A percentile compares a stretch with the other conserved stretches of the same genome.
Conservation (phyloP, 1,140 invertebrate genomes). For the Bombus pyrosoma region DNA sequence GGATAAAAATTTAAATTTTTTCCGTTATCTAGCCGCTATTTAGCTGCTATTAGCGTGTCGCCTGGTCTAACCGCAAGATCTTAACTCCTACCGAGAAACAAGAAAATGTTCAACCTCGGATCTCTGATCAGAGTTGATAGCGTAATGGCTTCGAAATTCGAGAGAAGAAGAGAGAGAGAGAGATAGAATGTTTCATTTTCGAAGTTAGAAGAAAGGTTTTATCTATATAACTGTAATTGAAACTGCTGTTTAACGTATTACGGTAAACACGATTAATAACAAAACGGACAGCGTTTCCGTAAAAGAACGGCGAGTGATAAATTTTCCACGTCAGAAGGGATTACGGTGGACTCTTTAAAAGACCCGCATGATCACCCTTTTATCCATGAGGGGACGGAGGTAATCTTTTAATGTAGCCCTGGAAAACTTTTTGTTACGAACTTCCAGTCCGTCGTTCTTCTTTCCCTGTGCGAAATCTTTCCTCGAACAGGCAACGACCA, state of each 20-base stretch:
- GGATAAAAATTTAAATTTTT: constrained; percentile 71
- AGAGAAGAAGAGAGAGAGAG: background rate
- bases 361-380: constrained; percentile 13
- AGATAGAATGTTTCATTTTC: background rate
- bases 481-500: background rate
- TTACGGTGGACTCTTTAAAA: constrained; percentile 13
- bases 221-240: background rate
- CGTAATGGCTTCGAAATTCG: no score
- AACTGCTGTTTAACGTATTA: background rate
- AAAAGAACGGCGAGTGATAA: background rate
- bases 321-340: constrained; percentile 35
- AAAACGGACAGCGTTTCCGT: background rate
- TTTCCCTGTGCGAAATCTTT: background rate
- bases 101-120: background rate
- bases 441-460: background rate
- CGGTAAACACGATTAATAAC: background rate
- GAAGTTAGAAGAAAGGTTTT: background rate
- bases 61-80: background rate
- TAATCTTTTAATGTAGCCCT: constrained; percentile 30
- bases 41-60: constrained; percentile 20
- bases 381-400: background rate
- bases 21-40: constrained; percentile 4
- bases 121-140: background rate
- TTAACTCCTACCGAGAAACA: background rate
- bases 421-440: constrained; percentile 21